phyloP scores from a whole-genome alignment of 2,797 vertebrate genomes.

The Mastacembelus armatus region DNA sequence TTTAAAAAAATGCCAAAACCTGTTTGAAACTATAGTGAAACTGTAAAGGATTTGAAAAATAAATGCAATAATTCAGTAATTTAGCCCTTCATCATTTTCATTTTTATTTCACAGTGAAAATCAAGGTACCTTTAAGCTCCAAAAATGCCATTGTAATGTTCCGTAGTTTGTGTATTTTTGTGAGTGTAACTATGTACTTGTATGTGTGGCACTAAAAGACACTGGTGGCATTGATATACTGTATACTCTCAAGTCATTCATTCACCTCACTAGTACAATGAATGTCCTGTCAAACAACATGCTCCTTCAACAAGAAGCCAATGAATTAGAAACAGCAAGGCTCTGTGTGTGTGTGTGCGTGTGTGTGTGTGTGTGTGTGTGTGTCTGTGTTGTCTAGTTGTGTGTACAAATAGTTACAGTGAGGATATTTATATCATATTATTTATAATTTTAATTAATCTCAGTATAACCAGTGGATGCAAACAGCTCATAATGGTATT shows the following conservation, averaged over 20 bases:
- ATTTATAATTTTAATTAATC: conserved; percentile 25
- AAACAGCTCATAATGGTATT: conserved; percentile 20
- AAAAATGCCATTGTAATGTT: neutral
- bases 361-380: neutral
- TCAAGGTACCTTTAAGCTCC: neutral
- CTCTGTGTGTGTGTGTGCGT: conserved; percentile 17
- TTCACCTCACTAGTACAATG: conserved; percentile 38
- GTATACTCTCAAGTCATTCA: conserved; percentile 23
- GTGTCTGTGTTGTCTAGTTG: too few species aligned
- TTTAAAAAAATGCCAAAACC: conserved; percentile 15
- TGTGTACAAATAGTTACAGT: too few species aligned
- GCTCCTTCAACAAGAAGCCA: conserved; percentile 29
- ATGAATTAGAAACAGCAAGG: conserved; percentile 36
- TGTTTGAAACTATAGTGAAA: neutral
- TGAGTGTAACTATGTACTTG: neutral
- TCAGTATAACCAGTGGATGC: conserved; percentile 20
- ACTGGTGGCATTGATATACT: conserved; percentile 12
- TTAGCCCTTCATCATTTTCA: neutral
- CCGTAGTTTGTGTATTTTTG: neutral
- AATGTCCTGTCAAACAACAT: conserved; percentile 45
- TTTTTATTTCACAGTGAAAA: conserved; percentile 5
- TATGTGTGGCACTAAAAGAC: conserved; percentile 18
- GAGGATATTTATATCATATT: too few species aligned
- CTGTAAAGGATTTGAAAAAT: neutral
- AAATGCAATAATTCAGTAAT: too few species aligned